A percentile compares a stretch with the other conserved stretches of the same genome.
Conservation (phyloP, 1,140 invertebrate species). For the Tetragnatha versicolor region DNA sequence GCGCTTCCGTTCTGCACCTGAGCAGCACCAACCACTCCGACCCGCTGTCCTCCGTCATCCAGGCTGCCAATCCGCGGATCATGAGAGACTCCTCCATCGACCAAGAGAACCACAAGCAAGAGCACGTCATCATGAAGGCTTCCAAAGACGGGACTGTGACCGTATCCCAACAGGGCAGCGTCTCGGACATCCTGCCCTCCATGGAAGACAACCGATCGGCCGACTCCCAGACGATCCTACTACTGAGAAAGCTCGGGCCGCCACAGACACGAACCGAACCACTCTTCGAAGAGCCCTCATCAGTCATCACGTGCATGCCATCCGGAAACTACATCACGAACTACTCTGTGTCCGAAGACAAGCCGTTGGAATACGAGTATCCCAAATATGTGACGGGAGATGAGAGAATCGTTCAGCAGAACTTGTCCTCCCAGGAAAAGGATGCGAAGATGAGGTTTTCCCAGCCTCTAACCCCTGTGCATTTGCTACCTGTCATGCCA, state of each 20-base stretch:
- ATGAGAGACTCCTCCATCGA: background rate
- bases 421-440: constrained; percentile 18
- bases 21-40: constrained; percentile 48
- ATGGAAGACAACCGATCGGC: background rate
- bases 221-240: constrained; percentile 30
- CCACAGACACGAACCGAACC: constrained; percentile 17
- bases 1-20: constrained; percentile 49
- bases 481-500: constrained; percentile 58
- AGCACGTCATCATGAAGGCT: constrained; percentile 49
- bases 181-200: background rate
- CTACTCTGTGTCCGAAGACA: constrained; percentile 8
- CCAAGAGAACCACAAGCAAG: constrained; percentile 42
- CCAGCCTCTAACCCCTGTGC: constrained; percentile 50
- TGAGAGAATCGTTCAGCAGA: background rate
- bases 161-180: background rate
- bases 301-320: constrained; percentile 19
- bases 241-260: constrained; percentile 31
- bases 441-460: background rate
- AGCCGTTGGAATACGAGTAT: constrained; percentile 13
- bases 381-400: constrained; percentile 18
- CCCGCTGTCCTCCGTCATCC: constrained; percentile 19
- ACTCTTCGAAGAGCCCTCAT: constrained; percentile 4
- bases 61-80: background rate
- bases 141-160: constrained; percentile 42
- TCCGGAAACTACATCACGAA: constrained; percentile 5